Conservation (phyloP, 2,888 invertebrate species). For the Pecten maximus region DNA sequence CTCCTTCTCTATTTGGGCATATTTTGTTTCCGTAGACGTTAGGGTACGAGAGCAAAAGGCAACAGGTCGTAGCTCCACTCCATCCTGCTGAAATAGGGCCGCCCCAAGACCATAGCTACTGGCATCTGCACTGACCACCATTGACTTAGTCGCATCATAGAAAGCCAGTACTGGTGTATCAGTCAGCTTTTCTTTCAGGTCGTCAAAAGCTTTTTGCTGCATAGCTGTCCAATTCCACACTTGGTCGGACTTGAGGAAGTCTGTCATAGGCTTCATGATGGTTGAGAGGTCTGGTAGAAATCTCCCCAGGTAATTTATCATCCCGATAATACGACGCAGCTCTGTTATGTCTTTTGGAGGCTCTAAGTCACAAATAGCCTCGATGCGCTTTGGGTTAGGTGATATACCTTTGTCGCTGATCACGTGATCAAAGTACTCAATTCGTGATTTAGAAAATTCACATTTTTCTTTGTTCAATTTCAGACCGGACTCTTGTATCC, state of each 20-base stretch:
- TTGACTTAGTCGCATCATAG: slow-evolving; percentile 46
- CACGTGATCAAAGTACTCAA: slow-evolving; percentile 51
- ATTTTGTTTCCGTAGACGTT: background rate
- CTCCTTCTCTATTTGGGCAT: slow-evolving; percentile 31
- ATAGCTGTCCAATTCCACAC: slow-evolving; percentile 47
- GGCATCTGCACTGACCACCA: background rate
- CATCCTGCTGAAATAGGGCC: background rate
- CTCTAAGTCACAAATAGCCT: slow-evolving; percentile 51
- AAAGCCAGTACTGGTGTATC: slow-evolving; percentile 50
- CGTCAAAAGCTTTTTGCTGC: too few relatives aligned
- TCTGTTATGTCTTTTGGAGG: slow-evolving; percentile 47
- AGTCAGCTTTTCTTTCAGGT: slow-evolving; percentile 42
- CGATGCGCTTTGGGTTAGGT: slow-evolving; percentile 49
- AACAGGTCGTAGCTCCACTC: background rate
- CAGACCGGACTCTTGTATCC: slow-evolving; percentile 30
- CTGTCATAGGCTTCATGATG: too few relatives aligned
- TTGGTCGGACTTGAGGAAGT: slow-evolving; percentile 42
- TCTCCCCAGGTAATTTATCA: too few relatives aligned
- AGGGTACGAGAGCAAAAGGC: slow-evolving; percentile 17
- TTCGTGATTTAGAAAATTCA: background rate
- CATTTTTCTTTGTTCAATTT: too few relatives aligned
- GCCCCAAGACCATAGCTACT: slow-evolving; percentile 38
- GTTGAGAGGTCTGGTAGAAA: slow-evolving; percentile 55
- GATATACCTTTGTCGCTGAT: slow-evolving; percentile 48
- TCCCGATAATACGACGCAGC: slow-evolving; percentile 48